A percentile compares a stretch with the other conserved stretches of the same genome.
Conservation (phyloP, 35 echinoderm and acorn worm genomes). For the Hemicentrotus pulcherrimus region DNA sequence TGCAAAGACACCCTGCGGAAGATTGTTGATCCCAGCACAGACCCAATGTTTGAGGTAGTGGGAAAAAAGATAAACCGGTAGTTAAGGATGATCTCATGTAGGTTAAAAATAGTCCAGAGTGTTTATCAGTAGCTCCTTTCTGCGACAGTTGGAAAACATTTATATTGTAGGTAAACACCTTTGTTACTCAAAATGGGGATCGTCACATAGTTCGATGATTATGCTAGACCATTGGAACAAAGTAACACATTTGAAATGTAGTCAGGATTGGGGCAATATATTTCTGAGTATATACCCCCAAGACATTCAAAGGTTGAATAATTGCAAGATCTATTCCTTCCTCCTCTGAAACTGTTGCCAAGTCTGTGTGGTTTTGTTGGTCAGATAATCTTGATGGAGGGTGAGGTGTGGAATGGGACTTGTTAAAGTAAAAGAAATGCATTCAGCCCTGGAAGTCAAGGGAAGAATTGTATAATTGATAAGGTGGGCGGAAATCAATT, state of each 20-base stretch:
- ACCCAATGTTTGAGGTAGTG: background rate
- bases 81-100: too few relatives aligned
- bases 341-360: background rate
- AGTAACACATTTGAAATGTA: background rate
- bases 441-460: background rate
- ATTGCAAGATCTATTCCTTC: background rate
- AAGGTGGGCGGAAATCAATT: slow-evolving; percentile 9
- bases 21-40: background rate
- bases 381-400: background rate
- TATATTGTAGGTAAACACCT: too few relatives aligned
- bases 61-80: background rate
- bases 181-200: too few relatives aligned
- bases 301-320: background rate
- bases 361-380: slow-evolving; percentile 1
- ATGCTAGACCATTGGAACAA: background rate
- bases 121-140: too few relatives aligned
- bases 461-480: slow-evolving; percentile 6
- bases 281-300: background rate
- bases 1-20: slow-evolving; percentile 21
- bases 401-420: background rate
- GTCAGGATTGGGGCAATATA: background rate
- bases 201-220: background rate
- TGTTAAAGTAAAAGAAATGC: background rate
- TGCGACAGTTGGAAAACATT: too few relatives aligned
- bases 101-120: too few relatives aligned